Evolutionary conservation across 1,140 invertebrate genomes (phyloP), one percentile per base, ranked within the genome.

Genomic region (Harpegnathos saltator): DNA sequence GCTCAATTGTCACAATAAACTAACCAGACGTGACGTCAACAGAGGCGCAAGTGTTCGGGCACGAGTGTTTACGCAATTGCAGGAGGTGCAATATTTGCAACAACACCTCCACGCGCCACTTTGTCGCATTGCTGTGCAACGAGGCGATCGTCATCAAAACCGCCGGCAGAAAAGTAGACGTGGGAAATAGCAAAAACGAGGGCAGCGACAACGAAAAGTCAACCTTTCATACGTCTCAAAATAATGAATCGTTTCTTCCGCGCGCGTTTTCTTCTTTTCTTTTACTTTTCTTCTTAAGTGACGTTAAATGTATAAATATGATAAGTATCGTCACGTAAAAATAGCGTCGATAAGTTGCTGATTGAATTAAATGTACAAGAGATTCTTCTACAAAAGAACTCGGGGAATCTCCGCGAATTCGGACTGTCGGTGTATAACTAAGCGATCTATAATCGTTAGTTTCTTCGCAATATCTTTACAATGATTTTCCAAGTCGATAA

Each of bases 31-130:
- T 17, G 59, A 15, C 17, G 48, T 72, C 50, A 80, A 7, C 22
- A 22, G 15, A 71, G 29, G 52, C 58, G 33, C 85, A 84, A 80
- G 74, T 84, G 74, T 80, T 72, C 54, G 38, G n/a, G 14, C 24
- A 22, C 62, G 33, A 44, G 59, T 86, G 73, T 87, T 87, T 80
- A 72, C 29, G 38, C 73, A 86, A 87, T 62, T 82, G 75, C 54
- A 62, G 52, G 54, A 26, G 17, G 14, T 33, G 44, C 63, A 50
- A 68, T 66, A 48, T 48, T 62, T 59, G 29, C 44, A 59, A 69
- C 59, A 77, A 88, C 63, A 84, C 50, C 15, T 66, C 17, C n/a
- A 44, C 17, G n/a, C 33, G 22, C 33, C 29, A 71, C 38, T 68
- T 66, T 17, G 52, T 11, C 44, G 38, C 75, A 71, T 15, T 59